Percentiles rank a stretch among this genome's conserved stretches.
Conservation (phyloP, 2,888 invertebrate genomes). For the Therioaphis trifolii region DNA sequence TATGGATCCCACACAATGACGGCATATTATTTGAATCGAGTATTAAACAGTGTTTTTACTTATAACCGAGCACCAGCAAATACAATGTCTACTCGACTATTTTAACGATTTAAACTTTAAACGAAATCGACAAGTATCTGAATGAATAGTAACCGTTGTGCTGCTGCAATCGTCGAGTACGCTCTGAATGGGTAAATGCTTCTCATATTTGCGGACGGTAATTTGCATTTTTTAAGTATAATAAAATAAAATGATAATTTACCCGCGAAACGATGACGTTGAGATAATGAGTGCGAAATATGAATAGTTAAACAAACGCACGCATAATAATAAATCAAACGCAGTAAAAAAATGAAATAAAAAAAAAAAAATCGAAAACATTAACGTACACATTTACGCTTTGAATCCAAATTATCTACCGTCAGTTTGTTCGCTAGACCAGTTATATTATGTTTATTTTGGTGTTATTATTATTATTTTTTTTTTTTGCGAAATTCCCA, state of each 20-base stretch:
- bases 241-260: conserved; percentile 23
- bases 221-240: conserved; percentile 4
- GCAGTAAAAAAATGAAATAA: background rate
- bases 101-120: background rate
- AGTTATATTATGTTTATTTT: conserved; percentile 16
- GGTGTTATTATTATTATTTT: background rate
- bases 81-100: too few species aligned
- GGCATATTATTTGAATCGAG: too few species aligned
- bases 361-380: conserved; percentile 1
- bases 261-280: background rate
- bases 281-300: background rate
- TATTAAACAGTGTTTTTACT: too few species aligned
- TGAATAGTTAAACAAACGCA: background rate
- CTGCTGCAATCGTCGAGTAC: too few species aligned
- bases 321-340: background rate
- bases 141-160: background rate
- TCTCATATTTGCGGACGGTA: background rate
- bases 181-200: background rate
- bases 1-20: too few species aligned
- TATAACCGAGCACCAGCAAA: too few species aligned
- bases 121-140: conserved; percentile 24
- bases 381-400: background rate
- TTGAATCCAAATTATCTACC: background rate
- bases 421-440: conserved; percentile 18
- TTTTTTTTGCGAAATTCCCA: conserved; percentile 10